Percentiles rank a stretch among this genome's conserved stretches.
Conservation (phyloP, 1,140 invertebrate genomes). For the Platyscapa corneri region DNA sequence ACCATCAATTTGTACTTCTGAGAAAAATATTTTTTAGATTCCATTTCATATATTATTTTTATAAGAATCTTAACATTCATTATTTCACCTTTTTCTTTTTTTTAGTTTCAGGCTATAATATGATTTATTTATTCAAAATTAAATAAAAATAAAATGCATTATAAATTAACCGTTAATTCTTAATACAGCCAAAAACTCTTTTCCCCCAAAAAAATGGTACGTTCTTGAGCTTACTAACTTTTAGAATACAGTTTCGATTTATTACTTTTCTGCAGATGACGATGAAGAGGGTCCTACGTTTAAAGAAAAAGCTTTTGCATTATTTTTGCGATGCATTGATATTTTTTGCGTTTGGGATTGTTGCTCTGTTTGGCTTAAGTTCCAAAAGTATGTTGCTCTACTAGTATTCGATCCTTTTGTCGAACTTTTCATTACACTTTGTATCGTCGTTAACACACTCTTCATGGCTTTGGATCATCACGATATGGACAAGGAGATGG, state of each 20-base stretch:
- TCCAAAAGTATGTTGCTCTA: conserved; percentile 92
- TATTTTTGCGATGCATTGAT: conserved; percentile 87
- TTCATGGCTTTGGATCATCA: conserved; percentile 99
- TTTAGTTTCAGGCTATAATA: too few species aligned
- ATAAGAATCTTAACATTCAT: too few species aligned
- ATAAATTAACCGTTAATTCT: not conserved
- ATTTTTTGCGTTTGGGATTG: conserved; percentile 98
- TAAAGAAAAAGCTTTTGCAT: conserved; percentile 87
- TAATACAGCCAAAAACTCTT: conserved; percentile 71
- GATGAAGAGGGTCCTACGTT: conserved; percentile 92
- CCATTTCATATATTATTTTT: too few species aligned
- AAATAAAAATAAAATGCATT: not conserved
- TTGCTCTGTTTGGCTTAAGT: conserved; percentile 91
- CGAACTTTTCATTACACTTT: conserved; percentile 97
- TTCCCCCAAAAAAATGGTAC: conserved; percentile 80
- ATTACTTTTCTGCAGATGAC: conserved; percentile 94
- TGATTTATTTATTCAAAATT: too few species aligned
- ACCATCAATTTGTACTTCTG: too few species aligned
- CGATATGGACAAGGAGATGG: conserved; percentile 92
- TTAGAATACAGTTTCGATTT: conserved; percentile 89
- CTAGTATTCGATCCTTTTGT: conserved; percentile 98
- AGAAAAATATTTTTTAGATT: too few species aligned
- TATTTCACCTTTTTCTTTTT: too few species aligned
- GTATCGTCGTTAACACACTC: conserved; percentile 97
- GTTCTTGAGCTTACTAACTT: conserved; percentile 80